Conservation (phyloP, 2,113 vertebrate genomes). For the Silurus glanis region DNA sequence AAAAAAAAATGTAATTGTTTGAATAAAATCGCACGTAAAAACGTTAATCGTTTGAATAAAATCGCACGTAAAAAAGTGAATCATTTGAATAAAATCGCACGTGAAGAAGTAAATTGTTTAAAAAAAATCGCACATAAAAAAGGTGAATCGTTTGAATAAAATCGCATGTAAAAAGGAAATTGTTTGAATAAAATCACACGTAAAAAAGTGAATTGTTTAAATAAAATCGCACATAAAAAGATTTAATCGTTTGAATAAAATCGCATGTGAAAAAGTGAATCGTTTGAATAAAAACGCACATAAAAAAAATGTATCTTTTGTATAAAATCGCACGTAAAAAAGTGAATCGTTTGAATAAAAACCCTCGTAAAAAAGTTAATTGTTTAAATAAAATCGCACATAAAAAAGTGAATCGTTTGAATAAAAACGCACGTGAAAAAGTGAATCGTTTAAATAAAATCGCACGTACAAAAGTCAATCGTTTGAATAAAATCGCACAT, state of each 20-base stretch:
- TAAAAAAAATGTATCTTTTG: too few species aligned
- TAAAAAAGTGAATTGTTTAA: neutral
- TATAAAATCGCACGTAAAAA: neutral
- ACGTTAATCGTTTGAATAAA: too few species aligned
- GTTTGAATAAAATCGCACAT: too few species aligned
- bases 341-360: too few species aligned
- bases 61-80: neutral
- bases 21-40: neutral
- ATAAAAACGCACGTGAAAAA: too few species aligned
- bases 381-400: too few species aligned
- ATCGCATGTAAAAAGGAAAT: too few species aligned
- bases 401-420: too few species aligned
- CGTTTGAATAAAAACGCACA: neutral
- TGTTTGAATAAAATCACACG: neutral
- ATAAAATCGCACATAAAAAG: neutral
- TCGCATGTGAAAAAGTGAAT: neutral
- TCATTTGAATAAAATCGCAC: neutral
- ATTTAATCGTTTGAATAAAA: neutral
- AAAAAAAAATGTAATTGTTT: neutral
- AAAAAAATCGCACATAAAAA: too few species aligned
- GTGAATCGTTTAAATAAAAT: neutral
- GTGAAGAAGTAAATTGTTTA: too few species aligned
- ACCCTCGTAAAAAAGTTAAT: neutral
- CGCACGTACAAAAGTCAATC: neutral
- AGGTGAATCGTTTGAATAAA: too few species aligned